These are phyloP conservation scores for Protonemura montana DNA, from an alignment of 2,888 invertebrate genomes.

Conservation along the genomic window DNA sequence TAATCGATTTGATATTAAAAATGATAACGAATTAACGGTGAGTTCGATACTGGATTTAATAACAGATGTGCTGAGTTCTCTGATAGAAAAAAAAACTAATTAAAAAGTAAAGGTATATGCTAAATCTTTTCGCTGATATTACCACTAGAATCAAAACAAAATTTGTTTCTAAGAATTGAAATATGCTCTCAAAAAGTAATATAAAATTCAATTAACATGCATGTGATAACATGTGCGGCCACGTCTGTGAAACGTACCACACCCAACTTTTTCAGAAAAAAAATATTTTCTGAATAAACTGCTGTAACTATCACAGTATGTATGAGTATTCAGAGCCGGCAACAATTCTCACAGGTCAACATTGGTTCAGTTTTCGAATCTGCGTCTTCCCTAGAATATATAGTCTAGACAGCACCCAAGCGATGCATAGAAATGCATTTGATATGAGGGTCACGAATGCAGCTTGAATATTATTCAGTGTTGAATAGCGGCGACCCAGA, in stretches of 20 bases:
- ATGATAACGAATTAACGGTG: not conserved
- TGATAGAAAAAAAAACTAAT: too few relatives aligned
- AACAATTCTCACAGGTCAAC: not conserved
- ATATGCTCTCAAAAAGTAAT: not conserved
- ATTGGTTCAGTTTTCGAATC: not conserved
- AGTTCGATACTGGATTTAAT: not conserved
- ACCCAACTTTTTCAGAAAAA: not conserved
- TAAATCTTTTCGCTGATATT: not conserved
- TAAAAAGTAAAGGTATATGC: not conserved
- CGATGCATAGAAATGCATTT: not conserved
- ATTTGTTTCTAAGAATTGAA: not conserved
- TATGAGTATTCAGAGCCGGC: not conserved
- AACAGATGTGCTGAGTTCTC: not conserved
- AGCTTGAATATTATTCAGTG: not conserved
- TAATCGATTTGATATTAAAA: not conserved
- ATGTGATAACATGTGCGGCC: not conserved
- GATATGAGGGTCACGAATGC: not conserved
- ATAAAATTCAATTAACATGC: not conserved
- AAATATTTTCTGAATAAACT: not conserved
- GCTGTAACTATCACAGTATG: not conserved
- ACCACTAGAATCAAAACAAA: not conserved
- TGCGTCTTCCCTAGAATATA: not conserved
- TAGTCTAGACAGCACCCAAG: not conserved
- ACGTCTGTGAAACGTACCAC: not conserved
- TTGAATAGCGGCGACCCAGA: not conserved